A percentile compares a stretch with the other conserved stretches of the same genome.
phyloP scores from a whole-genome alignment of 2,113 vertebrate species.

The Pavo muticus region DNA sequence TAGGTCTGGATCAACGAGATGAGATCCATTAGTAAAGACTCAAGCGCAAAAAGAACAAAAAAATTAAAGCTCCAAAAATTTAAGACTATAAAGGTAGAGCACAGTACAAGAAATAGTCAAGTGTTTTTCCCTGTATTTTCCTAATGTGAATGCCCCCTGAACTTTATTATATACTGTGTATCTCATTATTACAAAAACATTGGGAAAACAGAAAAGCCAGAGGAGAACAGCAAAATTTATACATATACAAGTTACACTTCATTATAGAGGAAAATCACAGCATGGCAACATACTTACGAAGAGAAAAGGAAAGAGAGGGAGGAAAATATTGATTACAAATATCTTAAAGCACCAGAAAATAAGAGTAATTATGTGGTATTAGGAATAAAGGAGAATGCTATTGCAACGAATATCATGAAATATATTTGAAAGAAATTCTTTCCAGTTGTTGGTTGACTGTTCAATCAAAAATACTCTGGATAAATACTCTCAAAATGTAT shows the following conservation, averaged over 20 bases:
- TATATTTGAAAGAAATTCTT: background rate
- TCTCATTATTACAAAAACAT: background rate
- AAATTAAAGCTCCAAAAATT: background rate
- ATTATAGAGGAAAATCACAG: background rate
- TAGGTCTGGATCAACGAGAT: background rate
- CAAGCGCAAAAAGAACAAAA: background rate
- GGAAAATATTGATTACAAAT: background rate
- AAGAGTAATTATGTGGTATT: background rate
- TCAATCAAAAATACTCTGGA: background rate
- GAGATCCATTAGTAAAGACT: background rate
- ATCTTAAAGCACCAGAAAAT: background rate
- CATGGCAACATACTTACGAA: background rate
- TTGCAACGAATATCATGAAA: background rate
- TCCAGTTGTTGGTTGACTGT: background rate
- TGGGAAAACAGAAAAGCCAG: background rate
- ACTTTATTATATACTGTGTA: background rate
- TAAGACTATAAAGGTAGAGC: background rate
- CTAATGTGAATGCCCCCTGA: background rate
- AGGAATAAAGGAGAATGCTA: background rate
- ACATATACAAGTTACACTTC: background rate
- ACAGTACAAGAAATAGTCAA: background rate
- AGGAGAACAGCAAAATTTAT: background rate
- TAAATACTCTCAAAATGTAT: background rate
- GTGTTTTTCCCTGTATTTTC: background rate
- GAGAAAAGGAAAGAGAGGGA: background rate